Evolutionary conservation across 1,140 invertebrate species (phyloP), one percentile per base, ranked within the genome.

Genomic region (Drosophila subpulchrella): DNA sequence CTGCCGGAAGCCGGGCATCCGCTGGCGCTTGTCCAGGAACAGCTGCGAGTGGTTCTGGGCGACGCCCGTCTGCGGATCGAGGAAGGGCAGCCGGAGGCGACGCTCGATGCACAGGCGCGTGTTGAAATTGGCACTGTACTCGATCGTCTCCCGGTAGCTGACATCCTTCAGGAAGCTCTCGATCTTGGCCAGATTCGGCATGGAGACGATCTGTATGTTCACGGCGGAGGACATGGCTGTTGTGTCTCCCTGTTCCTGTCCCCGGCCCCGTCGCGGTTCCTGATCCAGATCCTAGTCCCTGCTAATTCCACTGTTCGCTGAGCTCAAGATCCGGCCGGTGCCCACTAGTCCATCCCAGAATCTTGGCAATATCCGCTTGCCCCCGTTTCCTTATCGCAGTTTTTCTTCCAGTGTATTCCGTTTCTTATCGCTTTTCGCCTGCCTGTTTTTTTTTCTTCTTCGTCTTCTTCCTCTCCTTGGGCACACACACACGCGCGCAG

Each of bases 1-100:
- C 78, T 97, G 96, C 60, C 94, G 94, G 58, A 97, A 94, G 65
- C 98, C 98, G 38, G 98, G 98, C 93, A 98, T 96, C 72, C 98
- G 95, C 89, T 99, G 96, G 83, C 96, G 94, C 84, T 96, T 94
- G 39, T 95, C 95, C 96, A 98, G 97, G 93, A 98, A 98, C 67
- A 99, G 93, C 79, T 96, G 96, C 71, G 97, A 98, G 93, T 99
- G 97, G 92, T 97, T 98, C 92, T 99, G 98, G 20, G 98, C 98
- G 32, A 99, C 97, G 38, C 97, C 98, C 62, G 98, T 99, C 93
- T 99, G 98, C 3, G 97, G 97, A 93, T 99, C 98, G 60, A 99
- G 95, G 92, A 99, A 99, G 41, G 98, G 98, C 93, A 99, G 95
- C 60, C 98, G 94, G 91, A 98, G 94, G 89, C 97, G 96, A 72